Conservation (phyloP, 2,797 vertebrate species). For the Gymnothorax javanicus region DNA sequence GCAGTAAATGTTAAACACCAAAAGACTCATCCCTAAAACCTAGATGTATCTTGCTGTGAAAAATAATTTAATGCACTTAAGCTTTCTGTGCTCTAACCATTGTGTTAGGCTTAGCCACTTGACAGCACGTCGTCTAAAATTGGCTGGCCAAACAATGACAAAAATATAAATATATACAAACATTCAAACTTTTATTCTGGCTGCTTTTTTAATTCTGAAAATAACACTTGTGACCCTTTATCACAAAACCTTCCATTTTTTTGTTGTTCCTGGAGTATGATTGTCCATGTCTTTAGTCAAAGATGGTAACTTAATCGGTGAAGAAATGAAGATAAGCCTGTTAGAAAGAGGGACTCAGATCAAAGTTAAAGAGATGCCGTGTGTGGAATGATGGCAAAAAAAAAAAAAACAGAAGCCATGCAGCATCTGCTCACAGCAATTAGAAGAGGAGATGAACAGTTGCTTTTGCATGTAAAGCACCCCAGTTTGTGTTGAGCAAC, state of each 20-base stretch:
- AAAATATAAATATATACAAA: no score
- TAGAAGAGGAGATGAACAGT: neutral
- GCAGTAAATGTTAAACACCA: no score
- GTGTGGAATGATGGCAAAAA: neutral
- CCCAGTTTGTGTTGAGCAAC: neutral
- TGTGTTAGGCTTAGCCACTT: no score
- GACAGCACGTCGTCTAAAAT: no score
- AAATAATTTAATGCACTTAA: no score
- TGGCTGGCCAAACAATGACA: no score
- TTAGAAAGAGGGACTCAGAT: neutral
- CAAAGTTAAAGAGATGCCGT: neutral
- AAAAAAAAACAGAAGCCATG: neutral
- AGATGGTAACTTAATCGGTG: neutral
- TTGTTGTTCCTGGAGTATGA: neutral
- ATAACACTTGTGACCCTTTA: no score
- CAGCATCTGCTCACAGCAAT: constrained; percentile 9
- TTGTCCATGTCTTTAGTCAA: neutral
- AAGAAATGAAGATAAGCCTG: neutral
- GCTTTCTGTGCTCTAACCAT: no score
- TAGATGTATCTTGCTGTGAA: no score
- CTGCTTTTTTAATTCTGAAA: no score
- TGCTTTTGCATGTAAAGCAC: neutral
- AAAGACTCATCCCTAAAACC: no score
- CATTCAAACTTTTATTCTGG: no score
- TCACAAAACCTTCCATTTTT: neutral